Evolutionary conservation across 2,113 vertebrate genomes (phyloP).

Genomic region (Tenebrosternarchus preto): DNA sequence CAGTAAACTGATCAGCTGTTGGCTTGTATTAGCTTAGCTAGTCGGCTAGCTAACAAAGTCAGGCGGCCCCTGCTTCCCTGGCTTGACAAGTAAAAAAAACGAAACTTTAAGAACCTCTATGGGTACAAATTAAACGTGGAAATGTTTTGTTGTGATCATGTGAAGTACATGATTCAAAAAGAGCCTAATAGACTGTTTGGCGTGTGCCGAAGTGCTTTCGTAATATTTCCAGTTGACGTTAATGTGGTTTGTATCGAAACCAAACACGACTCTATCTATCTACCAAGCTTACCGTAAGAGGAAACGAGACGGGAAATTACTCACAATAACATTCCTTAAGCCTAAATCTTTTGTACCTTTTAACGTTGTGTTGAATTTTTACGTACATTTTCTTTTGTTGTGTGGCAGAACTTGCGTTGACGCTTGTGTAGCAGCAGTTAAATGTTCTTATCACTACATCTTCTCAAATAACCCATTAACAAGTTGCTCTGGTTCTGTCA

Average conservation of each 20-base stretch:
- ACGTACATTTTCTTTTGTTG: too few relatives aligned
- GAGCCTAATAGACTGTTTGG: background rate
- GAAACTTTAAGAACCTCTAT: conserved; percentile 14
- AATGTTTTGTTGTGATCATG: too few relatives aligned
- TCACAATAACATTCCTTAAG: too few relatives aligned
- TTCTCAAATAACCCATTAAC: too few relatives aligned
- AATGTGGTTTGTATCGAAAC: conserved; percentile 4
- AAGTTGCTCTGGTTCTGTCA: background rate
- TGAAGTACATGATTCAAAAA: too few relatives aligned
- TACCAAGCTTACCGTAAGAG: conserved; percentile 28
- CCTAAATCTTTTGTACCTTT: too few relatives aligned
- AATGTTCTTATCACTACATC: too few relatives aligned
- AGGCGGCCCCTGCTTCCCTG: background rate
- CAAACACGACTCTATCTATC: background rate
- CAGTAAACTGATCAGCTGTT: conserved; percentile 44
- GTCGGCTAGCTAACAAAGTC: conserved; percentile 36
- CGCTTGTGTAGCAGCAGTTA: too few relatives aligned
- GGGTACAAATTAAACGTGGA: background rate
- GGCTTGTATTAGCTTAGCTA: conserved; percentile 65
- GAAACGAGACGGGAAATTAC: conserved; percentile 28
- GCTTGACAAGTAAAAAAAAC: conserved; percentile 1
- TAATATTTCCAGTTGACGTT: background rate
- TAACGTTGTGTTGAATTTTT: too few relatives aligned
- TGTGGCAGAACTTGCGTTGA: too few relatives aligned
- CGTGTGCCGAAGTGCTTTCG: background rate